Percentiles rank a stretch among this genome's conserved stretches.
Evolutionary conservation across 2,888 invertebrate genomes (phyloP).

Genomic region (Luperina testacea): DNA sequence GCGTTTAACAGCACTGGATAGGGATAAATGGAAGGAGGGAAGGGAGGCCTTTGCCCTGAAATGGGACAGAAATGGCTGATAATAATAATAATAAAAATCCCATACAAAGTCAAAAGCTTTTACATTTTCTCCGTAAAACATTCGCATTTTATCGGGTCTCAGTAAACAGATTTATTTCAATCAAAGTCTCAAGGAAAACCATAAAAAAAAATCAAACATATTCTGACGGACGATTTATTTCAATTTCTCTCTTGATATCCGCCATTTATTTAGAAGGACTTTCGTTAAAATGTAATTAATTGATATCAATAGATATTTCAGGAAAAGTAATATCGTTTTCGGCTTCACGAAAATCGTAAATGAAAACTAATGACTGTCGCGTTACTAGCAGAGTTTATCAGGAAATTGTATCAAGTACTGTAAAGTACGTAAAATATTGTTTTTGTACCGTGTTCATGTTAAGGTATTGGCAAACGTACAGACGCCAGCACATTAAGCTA

Average conservation of each 20-base stretch:
- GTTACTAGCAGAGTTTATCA: slow-evolving; percentile 1
- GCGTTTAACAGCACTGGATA: no score
- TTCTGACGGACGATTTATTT: slow-evolving; percentile 19
- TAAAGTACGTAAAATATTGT: slow-evolving; percentile 7
- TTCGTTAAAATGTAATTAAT: slow-evolving; percentile 36
- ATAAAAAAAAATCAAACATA: slow-evolving; percentile 11
- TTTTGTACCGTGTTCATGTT: neutral
- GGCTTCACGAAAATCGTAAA: slow-evolving; percentile 14
- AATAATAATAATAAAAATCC: neutral
- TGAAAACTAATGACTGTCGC: slow-evolving; percentile 26
- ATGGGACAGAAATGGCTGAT: no score
- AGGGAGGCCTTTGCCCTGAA: no score
- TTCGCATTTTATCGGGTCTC: slow-evolving; percentile 27
- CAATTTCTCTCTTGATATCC: slow-evolving; percentile 7
- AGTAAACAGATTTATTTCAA: slow-evolving; percentile 49
- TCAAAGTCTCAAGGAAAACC: slow-evolving; percentile 24
- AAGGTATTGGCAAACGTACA: neutral
- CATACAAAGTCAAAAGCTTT: slow-evolving; percentile 26
- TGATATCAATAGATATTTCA: slow-evolving; percentile 40
- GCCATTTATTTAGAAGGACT: slow-evolving; percentile 14
- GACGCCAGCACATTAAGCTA: no score
- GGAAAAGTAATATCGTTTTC: slow-evolving; percentile 15
- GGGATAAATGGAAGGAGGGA: no score
- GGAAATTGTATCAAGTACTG: slow-evolving; percentile 9
- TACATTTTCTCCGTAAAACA: slow-evolving; percentile 18